phyloP scores from a whole-genome alignment of 2,797 vertebrate species.

The Siniperca undulata region DNA sequence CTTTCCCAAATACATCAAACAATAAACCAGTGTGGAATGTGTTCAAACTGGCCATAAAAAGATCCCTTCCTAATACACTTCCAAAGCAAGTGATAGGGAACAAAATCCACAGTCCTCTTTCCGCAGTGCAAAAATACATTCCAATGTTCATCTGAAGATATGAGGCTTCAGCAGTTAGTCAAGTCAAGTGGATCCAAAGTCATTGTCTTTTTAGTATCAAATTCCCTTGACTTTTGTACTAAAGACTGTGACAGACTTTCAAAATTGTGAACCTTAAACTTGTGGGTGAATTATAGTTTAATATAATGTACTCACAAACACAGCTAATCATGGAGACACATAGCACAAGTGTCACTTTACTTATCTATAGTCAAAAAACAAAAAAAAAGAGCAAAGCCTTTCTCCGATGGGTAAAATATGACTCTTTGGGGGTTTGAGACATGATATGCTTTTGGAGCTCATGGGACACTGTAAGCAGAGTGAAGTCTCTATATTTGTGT shows the following conservation, averaged over 20 bases:
- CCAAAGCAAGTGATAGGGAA: not conserved
- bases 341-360: not conserved
- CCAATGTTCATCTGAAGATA: not conserved
- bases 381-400: not conserved
- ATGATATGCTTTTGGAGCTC: not conserved
- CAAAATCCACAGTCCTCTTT: not conserved
- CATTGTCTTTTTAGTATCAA: not conserved
- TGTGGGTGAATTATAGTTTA: not conserved
- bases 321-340: not conserved
- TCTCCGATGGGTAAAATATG: not conserved
- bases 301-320: not conserved
- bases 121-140: not conserved
- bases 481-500: conserved; percentile 7
- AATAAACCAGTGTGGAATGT: conserved; percentile 15
- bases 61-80: not conserved
- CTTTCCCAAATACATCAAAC: conserved; percentile 29
- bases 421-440: not conserved
- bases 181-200: not conserved
- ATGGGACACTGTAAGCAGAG: not conserved
- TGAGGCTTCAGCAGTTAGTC: not conserved
- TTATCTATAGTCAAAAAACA: not conserved
- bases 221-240: not conserved
- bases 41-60: not conserved
- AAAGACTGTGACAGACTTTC: too few relatives aligned
- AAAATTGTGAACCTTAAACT: not conserved